These are phyloP conservation scores for Psammodynastes pulverulentus DNA, from an alignment of 2,113 vertebrate species.

Conservation along the genomic window DNA sequence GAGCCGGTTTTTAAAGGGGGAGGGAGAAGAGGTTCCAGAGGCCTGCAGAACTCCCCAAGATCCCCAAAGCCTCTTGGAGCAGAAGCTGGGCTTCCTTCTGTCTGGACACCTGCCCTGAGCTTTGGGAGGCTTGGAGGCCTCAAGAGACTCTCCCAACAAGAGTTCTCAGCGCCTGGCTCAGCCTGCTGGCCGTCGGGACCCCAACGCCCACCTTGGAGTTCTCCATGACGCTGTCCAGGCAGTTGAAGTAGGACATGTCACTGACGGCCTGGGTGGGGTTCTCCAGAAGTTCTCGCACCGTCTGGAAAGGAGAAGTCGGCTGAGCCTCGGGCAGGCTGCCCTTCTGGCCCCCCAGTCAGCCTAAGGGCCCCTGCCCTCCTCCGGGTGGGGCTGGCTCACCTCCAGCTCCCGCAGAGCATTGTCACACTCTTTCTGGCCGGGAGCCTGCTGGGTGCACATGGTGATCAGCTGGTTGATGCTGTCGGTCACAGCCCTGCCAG, in stretches of 20 bases:
- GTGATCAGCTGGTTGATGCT: conserved; percentile 99
- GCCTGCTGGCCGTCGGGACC: too few relatives aligned
- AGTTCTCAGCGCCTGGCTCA: background rate
- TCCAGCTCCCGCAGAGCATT: conserved; percentile 92
- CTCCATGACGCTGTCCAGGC: conserved; percentile 98
- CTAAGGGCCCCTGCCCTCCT: rapidly evolving
- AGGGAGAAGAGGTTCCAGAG: background rate
- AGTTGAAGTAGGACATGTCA: conserved; percentile 95
- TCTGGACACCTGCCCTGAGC: background rate
- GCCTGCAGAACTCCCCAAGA: background rate
- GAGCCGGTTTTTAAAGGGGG: background rate
- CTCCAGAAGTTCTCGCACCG: conserved; percentile 89
- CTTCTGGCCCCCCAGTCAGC: too few relatives aligned
- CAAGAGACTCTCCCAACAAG: background rate
- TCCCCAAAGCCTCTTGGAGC: background rate
- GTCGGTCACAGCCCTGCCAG: conserved; percentile 86
- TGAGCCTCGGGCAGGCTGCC: background rate
- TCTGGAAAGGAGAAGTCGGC: conserved; percentile 66
- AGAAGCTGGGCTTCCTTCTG: background rate
- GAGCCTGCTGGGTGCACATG: conserved; percentile 96
- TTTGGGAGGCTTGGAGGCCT: background rate
- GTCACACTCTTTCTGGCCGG: conserved; percentile 95
- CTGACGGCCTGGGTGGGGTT: conserved; percentile 91
- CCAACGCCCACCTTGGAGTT: conserved; percentile 86
- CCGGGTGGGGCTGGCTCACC: conserved; percentile 61